phyloP scores from a whole-genome alignment of 2,113 vertebrate species.

The Ochotona curzoniae region DNA sequence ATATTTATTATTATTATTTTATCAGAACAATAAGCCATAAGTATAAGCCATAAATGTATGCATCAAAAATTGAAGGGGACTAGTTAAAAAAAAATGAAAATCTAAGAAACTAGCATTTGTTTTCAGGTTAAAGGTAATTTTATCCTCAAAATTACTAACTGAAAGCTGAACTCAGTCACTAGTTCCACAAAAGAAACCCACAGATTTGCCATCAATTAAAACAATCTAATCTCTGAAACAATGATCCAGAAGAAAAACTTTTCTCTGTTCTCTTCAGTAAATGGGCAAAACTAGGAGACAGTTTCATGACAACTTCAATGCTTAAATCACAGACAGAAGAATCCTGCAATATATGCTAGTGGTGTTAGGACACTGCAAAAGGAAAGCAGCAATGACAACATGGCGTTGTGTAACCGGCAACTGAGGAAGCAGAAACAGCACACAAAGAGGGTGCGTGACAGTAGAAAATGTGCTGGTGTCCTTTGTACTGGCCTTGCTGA shows the following conservation, averaged over 20 bases:
- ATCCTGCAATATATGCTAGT: conserved; percentile 4
- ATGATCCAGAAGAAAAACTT: conserved; percentile 31
- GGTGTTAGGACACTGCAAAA: not conserved
- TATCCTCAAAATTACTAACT: not conserved
- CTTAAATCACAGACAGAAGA: conserved; percentile 58
- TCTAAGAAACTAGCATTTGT: not conserved
- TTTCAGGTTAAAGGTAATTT: conserved; percentile 22
- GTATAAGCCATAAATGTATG: not conserved
- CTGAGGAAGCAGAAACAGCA: conserved; percentile 11
- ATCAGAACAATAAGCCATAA: not conserved
- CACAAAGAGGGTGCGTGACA: conserved; percentile 39
- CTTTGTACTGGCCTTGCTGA: conserved; percentile 47
- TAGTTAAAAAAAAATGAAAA: conserved; percentile 20
- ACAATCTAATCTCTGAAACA: conserved; percentile 31
- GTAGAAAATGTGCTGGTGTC: not conserved
- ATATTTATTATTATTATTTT: not conserved
- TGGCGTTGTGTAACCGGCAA: conserved; percentile 55
- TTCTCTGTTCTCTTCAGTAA: conserved; percentile 47
- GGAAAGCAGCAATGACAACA: not conserved
- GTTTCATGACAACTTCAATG: conserved; percentile 23
- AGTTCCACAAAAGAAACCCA: not conserved
- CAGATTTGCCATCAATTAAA: conserved; percentile 10
- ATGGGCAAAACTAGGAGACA: conserved; percentile 55
- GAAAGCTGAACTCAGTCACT: conserved; percentile 18
- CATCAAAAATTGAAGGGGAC: not conserved